A percentile compares a stretch with the other conserved stretches of the same genome.
Conservation (phyloP, 30 jellyfish, hydroid and myxozoan genomes). For the Turritopsis dohrnii region DNA sequence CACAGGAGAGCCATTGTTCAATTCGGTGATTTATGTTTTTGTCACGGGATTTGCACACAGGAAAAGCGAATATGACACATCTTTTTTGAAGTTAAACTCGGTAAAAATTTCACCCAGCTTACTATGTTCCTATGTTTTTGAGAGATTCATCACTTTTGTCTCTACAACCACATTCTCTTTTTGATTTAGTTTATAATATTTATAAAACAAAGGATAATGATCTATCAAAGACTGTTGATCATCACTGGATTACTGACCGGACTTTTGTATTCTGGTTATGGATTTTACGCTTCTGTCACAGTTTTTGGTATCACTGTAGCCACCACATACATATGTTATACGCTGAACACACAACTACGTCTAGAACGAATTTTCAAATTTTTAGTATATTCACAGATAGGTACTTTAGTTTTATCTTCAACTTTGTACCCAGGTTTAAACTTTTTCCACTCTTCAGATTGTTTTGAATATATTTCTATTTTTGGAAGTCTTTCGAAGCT, state of each 20-base stretch:
- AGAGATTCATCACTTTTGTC: too few relatives aligned
- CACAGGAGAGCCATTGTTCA: too few relatives aligned
- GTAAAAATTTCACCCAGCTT: too few relatives aligned
- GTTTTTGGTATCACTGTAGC: slow-evolving; percentile 42
- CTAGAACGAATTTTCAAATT: slow-evolving; percentile 43
- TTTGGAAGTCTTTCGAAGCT: neutral
- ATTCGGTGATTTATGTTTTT: too few relatives aligned
- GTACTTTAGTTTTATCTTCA: neutral
- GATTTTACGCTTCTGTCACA: slow-evolving; percentile 30
- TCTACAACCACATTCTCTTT: too few relatives aligned
- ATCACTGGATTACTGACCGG: slow-evolving; percentile 15
- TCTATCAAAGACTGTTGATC: neutral
- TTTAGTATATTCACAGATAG: slow-evolving; percentile 29
- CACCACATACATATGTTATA: slow-evolving; percentile 64
- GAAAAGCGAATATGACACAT: too few relatives aligned
- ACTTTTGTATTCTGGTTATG: slow-evolving; percentile 22
- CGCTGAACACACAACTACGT: slow-evolving; percentile 52
- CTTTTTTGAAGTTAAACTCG: too few relatives aligned
- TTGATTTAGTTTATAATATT: neutral
- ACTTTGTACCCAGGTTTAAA: too few relatives aligned
- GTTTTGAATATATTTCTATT: neutral
- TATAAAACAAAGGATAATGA: too few relatives aligned
- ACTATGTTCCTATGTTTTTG: too few relatives aligned
- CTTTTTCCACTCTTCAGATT: too few relatives aligned
- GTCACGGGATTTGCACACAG: too few relatives aligned